Conservation (phyloP, 2,113 vertebrate species). For the Hyla sarda region DNA sequence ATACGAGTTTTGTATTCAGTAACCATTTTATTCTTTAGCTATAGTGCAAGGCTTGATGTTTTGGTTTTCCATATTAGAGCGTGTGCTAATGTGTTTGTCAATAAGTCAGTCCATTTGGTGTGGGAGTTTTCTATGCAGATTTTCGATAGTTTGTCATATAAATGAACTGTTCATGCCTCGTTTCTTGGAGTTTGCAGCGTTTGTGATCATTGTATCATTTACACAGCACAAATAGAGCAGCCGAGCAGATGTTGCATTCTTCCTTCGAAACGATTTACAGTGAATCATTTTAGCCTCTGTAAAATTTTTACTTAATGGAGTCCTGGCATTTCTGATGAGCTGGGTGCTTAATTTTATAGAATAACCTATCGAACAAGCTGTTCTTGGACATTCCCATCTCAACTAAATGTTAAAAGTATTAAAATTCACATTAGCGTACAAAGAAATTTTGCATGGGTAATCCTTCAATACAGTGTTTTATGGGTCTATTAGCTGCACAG, state of each 20-base stretch:
- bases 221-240: constrained; percentile 67
- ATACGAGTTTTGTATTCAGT: not conserved
- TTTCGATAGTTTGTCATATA: constrained; percentile 8
- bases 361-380: constrained; percentile 87
- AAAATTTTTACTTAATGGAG: constrained; percentile 85
- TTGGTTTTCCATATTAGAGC: not conserved
- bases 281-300: constrained; percentile 81
- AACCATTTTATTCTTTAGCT: not conserved
- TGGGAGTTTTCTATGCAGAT: constrained; percentile 6
- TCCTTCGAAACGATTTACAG: constrained; percentile 71
- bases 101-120: constrained; percentile 22
- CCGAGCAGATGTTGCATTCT: constrained; percentile 79
- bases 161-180: not conserved
- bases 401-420: constrained; percentile 91
- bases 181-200: constrained; percentile 15
- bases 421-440: constrained; percentile 87
- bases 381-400: constrained; percentile 87
- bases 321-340: constrained; percentile 87
- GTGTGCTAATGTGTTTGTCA: not conserved
- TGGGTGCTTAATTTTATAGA: constrained; percentile 86
- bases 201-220: constrained; percentile 55
- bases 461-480: constrained; percentile 90
- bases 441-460: constrained; percentile 88
- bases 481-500: constrained; percentile 87
- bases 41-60: not conserved